phyloP scores from a whole-genome alignment of 2,113 vertebrate species.

The Antechinus stuartii region DNA sequence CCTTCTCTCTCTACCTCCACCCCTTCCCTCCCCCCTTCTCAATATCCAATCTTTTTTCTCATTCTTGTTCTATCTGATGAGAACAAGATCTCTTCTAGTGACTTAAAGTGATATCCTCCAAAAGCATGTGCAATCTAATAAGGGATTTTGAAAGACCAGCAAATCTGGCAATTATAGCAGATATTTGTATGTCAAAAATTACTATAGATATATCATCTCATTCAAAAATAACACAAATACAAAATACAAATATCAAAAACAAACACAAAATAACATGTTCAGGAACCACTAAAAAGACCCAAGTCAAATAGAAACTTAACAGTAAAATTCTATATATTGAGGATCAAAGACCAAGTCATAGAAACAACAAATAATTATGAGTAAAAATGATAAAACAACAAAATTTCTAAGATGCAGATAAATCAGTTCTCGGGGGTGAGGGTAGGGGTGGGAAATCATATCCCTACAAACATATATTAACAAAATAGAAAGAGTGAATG shows the following conservation, averaged over 20 bases:
- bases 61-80: not conserved
- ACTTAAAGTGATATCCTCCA: not conserved
- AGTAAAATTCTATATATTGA: not conserved
- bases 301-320: not conserved
- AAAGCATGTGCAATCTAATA: not conserved
- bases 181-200: not conserved
- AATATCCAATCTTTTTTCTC: not conserved
- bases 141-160: not conserved
- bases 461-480: not conserved
- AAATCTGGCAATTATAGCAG: not conserved
- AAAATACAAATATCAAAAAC: too few species aligned
- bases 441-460: not conserved
- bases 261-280: not conserved
- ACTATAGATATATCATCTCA: not conserved
- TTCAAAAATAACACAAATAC: not conserved
- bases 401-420: not conserved
- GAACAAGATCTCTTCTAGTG: not conserved
- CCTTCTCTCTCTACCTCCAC: too few species aligned
- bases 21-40: too few species aligned
- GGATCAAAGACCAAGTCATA: not conserved
- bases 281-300: not conserved
- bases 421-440: not conserved
- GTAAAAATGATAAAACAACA: not conserved
- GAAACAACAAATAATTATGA: not conserved
- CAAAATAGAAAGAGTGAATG: not conserved